Percentiles rank a stretch among this genome's conserved stretches.
These are phyloP conservation scores for rat (Rattus norvegicus) DNA, from an alignment of 2,113 vertebrate genomes.

Conservation along the genomic window GRCr8 NC_086027.1:92090001-92090500, in stretches of 20 bases:
- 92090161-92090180: not conserved
- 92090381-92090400: constrained; percentile 44
- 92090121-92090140: not conserved
- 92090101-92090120: not conserved
- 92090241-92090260: not conserved
- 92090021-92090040: not conserved
- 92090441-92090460: not conserved
- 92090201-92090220: constrained; percentile 3
- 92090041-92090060: not conserved
- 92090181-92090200: constrained; percentile 25
- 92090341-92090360: not conserved
- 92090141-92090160: not conserved
- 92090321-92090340: not conserved
- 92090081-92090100: not conserved
- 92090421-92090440: not conserved
- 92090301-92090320: not conserved
- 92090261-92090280: not conserved
- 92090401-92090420: not conserved
- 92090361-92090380: constrained; percentile 2
- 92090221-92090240: not conserved
- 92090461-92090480: not conserved
- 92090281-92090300: not conserved
- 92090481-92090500: not conserved
- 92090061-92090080: not conserved
- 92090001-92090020: not conserved